Percentiles rank a stretch among this genome's conserved stretches.
Evolutionary conservation across 2,113 vertebrate species (phyloP).

Genomic region (Sinocyclocheilus anshuiensis): DNA sequence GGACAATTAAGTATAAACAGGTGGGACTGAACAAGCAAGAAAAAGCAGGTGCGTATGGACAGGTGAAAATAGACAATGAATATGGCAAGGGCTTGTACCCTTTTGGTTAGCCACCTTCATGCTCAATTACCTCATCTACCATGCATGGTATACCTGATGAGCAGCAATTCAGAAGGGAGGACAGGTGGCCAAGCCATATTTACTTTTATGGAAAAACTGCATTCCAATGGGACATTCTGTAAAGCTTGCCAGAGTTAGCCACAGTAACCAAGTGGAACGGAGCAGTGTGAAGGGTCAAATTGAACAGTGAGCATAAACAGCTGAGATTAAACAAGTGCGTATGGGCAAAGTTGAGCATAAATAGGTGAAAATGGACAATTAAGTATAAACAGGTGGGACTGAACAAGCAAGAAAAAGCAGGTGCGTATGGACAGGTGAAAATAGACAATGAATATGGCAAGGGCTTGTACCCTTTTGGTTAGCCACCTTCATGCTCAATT

Average conservation of each 20-base stretch:
- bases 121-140: conserved; percentile 65
- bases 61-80: conserved; percentile 58
- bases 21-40: conserved; percentile 14
- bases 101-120: conserved; percentile 71
- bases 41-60: conserved; percentile 60
- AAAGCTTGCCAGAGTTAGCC: conserved; percentile 7
- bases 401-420: conserved; percentile 40
- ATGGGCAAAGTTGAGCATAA: not conserved
- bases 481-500: conserved; percentile 72
- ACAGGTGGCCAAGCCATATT: conserved; percentile 61
- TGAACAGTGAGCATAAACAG: not conserved
- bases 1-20: conserved; percentile 1
- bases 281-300: not conserved
- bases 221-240: not conserved
- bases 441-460: conserved; percentile 58
- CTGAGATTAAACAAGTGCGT: not conserved
- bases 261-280: not conserved
- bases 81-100: conserved; percentile 61
- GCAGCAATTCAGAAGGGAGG: conserved; percentile 54
- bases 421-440: conserved; percentile 64
- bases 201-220: not conserved
- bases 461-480: conserved; percentile 64
- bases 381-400: conserved; percentile 23
- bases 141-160: conserved; percentile 65
- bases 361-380: not conserved